Evolutionary conservation across 2,797 vertebrate species (phyloP), one percentile per base, ranked within the genome.

Genomic region (Sylvilagus floridanus): DNA sequence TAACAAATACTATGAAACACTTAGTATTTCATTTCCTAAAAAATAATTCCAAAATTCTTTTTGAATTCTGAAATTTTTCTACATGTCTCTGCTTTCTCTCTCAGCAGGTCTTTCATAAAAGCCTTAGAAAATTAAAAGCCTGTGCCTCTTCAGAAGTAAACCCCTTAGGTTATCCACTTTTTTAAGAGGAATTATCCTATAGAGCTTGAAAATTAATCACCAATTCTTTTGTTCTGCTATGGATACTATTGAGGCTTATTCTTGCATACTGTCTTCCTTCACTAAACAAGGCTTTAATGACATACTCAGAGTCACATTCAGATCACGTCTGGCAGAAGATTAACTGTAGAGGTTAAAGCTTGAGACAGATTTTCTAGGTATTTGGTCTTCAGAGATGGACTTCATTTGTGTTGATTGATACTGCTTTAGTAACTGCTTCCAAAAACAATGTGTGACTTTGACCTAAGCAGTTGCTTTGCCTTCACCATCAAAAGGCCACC

Each of bases 61-160:
- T 35, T 87, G 65, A 68, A 71, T 96, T 79, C 54, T 63, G 26
- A 84, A 85, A 65, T 62, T 82, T 69, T 91, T 28, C 47, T 71
- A 6, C 96, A 92, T 63, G 85, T 30, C 37, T 60, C 88, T 93
- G 42, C 21, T 88, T 72, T n/a, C 16, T 66, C 63, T 21, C 28
- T 79, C 65, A 92, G 42, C 14, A 83, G 2, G 0, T 87, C 7
- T 73, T 95, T 81, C 6, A 21, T 89, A 50, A 96, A 92, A 94
- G 54, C 8, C 81, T 66, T 72, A 81, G 42, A 66, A 96, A 71
- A 63, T 83, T 14, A 78, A 94, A 93, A 90, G 32, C 50, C 0
- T 28, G 22, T 7, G 37, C 10, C 24, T 24, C 54, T 97, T 84
- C 11, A 90, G 28, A 97, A 95, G 68, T 50, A 86, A 90, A 73